These are phyloP conservation scores for Callorhinus ursinus DNA, from an alignment of 2,113 vertebrate species.

Conservation along the genomic window DNA sequence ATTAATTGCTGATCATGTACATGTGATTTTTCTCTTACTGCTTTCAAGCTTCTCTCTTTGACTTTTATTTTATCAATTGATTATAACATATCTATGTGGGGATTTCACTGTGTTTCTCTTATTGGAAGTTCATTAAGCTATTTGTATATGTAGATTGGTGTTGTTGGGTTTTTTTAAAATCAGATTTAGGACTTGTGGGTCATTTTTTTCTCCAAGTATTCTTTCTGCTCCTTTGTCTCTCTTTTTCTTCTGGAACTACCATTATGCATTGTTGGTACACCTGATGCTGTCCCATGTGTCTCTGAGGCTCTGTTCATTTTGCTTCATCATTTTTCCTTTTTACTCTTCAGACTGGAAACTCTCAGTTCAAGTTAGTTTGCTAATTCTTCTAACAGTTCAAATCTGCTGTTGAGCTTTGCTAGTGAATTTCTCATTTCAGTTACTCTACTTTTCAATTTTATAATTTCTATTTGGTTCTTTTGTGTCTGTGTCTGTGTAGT, in stretches of 20 bases:
- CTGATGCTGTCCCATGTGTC: background rate
- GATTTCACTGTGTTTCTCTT: background rate
- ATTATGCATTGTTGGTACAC: background rate
- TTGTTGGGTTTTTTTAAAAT: background rate
- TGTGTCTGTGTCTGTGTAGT: background rate
- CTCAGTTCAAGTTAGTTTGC: background rate
- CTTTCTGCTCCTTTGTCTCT: background rate
- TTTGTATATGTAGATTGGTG: background rate
- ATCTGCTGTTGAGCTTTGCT: background rate
- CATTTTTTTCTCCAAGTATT: background rate
- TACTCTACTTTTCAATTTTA: background rate
- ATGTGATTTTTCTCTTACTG: slow-evolving; percentile 17
- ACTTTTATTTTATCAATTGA: slow-evolving; percentile 11
- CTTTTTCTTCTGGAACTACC: background rate
- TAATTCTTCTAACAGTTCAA: background rate
- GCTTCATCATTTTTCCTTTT: background rate
- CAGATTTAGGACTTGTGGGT: background rate
- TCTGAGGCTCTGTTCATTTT: slow-evolving; percentile 5
- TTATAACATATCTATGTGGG: background rate
- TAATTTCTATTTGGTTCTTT: background rate
- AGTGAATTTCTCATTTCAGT: background rate
- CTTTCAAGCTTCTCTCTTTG: background rate
- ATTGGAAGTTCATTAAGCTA: background rate
- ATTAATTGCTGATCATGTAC: background rate
- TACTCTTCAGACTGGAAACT: background rate